Base-by-base conservation (phyloP, 2,113 vertebrate genomes). In the Bubo bubo region DNA sequence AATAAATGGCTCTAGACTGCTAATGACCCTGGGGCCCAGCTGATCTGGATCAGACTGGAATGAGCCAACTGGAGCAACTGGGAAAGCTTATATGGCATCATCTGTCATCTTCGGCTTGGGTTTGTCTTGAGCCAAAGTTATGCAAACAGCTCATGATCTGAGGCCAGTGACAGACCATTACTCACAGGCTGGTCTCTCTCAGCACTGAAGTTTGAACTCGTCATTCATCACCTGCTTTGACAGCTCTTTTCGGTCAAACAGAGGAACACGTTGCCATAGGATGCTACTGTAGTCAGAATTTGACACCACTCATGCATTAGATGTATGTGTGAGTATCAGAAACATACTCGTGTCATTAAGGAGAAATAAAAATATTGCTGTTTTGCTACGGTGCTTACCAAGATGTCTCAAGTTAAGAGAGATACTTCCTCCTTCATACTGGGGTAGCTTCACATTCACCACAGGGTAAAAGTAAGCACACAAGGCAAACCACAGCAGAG, bases 81-180 rank as follows among this genome's bases (percentile, higher is more conserved):
- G 93, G 96, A 93, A 81, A 91, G 58, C 73, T 92, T 32, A 34
- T 12, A 74, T 12, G 49, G 79, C 89, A 93, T 76, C 89, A 91
- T 88, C 74, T 50, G 66, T 95, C 91, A 77, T 76, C 74, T 47
- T 76, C 1, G 0, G 77, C 60, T 94, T 49, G 79, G 73, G 56
- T 52, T 79, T 81, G 88, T 92, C 91, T 77, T 6, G 53, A 91
- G 86, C 71, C 66, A 34, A 20, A 64, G 80, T 73, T 87, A 64
- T 60, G 75, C 93, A 95, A 96, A 89, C 92, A 87, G 76, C 88
- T 95, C 95, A 87, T 96, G 95, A 85, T 94, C 84, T 41, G 81
- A 94, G 93, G 74, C 71, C 79, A 79, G 71, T 55, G 95, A 87
- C 92, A 88, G 95, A 66, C 75, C 89, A 91, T 95, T 91, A 63